phyloP scores from a whole-genome alignment of 2,888 invertebrate genomes.

The Unio delphinus region DNA sequence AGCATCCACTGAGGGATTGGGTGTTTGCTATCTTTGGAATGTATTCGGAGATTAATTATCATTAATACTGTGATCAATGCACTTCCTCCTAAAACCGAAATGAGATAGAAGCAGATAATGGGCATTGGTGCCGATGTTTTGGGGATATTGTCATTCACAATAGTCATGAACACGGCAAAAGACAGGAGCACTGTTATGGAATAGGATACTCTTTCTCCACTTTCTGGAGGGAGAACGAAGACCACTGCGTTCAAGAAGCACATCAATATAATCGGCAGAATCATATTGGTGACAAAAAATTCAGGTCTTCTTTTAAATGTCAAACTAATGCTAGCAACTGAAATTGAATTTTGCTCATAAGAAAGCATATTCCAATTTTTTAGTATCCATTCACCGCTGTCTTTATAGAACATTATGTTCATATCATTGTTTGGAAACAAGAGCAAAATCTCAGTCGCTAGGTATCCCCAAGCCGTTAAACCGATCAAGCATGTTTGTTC shows the following conservation, averaged over 20 bases:
- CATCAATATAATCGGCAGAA: conserved; percentile 15
- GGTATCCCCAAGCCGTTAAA: conserved; percentile 14
- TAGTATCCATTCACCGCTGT: conserved; percentile 25
- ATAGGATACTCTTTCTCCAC: conserved; percentile 21
- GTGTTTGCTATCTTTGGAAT: conserved; percentile 5
- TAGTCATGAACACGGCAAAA: conserved; percentile 22
- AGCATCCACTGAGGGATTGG: neutral
- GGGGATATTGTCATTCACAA: conserved; percentile 20
- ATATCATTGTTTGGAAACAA: conserved; percentile 4
- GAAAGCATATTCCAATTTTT: neutral
- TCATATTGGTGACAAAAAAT: conserved; percentile 16
- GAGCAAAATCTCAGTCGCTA: conserved; percentile 10
- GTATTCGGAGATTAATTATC: conserved; percentile 9
- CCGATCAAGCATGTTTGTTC: conserved; percentile 14
- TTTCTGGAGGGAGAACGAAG: conserved; percentile 14
- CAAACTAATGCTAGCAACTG: conserved; percentile 6
- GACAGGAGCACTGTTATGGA: conserved; percentile 18
- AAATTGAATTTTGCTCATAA: conserved; percentile 3
- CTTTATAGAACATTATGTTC: conserved; percentile 9
- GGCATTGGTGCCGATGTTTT: conserved; percentile 24
- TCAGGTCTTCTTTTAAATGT: conserved; percentile 11
- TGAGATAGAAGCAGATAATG: conserved; percentile 14
- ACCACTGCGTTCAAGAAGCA: conserved; percentile 12
- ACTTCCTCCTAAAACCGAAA: conserved; percentile 13
- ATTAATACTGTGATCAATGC: conserved; percentile 9